Conservation (phyloP, 2,888 invertebrate genomes). For the Biston betularia region DNA sequence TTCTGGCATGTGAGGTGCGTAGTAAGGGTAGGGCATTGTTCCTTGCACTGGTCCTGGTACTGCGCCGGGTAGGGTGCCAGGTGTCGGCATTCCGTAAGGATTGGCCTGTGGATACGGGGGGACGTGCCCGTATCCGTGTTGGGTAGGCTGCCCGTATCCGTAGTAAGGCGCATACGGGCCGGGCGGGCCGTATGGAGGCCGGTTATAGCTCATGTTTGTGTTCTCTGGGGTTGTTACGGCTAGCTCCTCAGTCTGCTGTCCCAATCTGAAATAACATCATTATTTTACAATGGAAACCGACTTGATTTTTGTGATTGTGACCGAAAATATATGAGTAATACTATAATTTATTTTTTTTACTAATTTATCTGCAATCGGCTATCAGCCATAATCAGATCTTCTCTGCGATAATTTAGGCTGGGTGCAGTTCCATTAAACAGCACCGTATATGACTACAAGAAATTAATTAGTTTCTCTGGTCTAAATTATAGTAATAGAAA, state of each 20-base stretch:
- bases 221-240: constrained; percentile 63
- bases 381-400: no score
- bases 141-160: constrained; percentile 33
- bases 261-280: constrained; percentile 67
- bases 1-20: constrained; percentile 55
- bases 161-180: constrained; percentile 61
- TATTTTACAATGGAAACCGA: not conserved
- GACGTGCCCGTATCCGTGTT: constrained; percentile 60
- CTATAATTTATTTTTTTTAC: no score
- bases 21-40: constrained; percentile 59
- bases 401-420: no score
- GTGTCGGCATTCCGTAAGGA: constrained; percentile 72
- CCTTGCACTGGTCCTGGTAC: constrained; percentile 7
- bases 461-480: no score
- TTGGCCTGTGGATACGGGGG: constrained; percentile 67
- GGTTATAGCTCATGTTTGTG: constrained; percentile 74
- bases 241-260: constrained; percentile 76
- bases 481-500: no score
- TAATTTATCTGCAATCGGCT: no score
- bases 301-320: not conserved
- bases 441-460: no score
- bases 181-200: constrained; percentile 66
- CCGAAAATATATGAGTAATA: no score
- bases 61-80: constrained; percentile 11
- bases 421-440: no score